Percentiles rank a stretch among this genome's conserved stretches.
Conservation (phyloP, 2,888 invertebrate genomes). For the Lamellibrachia satsuma region DNA sequence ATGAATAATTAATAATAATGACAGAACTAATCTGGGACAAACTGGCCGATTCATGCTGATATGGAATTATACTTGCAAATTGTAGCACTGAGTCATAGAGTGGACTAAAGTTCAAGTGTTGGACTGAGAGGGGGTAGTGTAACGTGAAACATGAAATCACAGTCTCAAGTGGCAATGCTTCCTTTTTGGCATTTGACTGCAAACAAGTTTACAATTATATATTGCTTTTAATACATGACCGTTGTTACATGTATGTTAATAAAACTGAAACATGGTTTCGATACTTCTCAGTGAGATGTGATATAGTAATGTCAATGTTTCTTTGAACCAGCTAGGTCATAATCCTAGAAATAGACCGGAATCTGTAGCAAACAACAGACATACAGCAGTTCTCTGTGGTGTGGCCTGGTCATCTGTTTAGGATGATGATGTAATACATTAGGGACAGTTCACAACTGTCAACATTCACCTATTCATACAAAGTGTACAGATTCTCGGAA, state of each 20-base stretch:
- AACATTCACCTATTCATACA: too few relatives aligned
- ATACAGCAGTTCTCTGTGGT: background rate
- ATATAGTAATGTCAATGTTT: background rate
- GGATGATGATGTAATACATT: background rate
- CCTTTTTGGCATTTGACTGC: background rate
- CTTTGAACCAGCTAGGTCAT: background rate
- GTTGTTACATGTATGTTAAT: background rate
- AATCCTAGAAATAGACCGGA: background rate
- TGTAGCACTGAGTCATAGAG: background rate
- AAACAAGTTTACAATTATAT: too few relatives aligned
- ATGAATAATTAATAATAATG: background rate
- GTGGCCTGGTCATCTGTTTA: background rate
- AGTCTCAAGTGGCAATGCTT: background rate
- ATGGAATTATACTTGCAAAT: constrained; percentile 13
- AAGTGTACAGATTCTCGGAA: too few relatives aligned
- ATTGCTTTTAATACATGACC: background rate
- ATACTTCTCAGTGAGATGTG: background rate
- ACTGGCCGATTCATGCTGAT: background rate
- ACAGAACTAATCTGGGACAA: background rate
- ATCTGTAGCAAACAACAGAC: background rate
- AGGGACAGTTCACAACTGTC: background rate
- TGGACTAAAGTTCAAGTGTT: background rate
- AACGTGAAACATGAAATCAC: background rate
- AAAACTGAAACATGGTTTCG: background rate
- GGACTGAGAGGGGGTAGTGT: background rate